Conservation (phyloP, 2,797 vertebrate species). For the Alca torda region DNA sequence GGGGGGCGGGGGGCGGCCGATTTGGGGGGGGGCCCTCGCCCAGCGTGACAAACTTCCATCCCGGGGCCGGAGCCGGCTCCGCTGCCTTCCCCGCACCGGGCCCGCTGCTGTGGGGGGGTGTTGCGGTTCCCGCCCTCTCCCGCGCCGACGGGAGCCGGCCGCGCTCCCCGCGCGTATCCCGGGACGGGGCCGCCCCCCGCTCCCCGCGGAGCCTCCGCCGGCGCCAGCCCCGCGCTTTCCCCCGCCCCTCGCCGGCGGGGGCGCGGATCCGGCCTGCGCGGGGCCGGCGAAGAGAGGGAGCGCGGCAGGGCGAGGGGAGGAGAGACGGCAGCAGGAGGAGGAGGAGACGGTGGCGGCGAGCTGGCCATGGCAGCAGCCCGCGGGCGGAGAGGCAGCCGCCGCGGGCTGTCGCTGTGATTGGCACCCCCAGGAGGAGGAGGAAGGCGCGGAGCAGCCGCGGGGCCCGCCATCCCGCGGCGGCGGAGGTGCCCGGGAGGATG, state of each 20-base stretch:
- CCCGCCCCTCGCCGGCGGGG: conserved; percentile 1
- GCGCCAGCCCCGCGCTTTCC: not conserved
- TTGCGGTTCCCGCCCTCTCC: not conserved
- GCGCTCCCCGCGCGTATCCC: not conserved
- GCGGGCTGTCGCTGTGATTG: conserved; percentile 64
- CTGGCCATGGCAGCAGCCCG: conserved; percentile 55
- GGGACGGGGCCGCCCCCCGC: not conserved
- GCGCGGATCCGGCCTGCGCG: conserved; percentile 14
- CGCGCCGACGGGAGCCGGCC: not conserved
- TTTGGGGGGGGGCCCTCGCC: not conserved
- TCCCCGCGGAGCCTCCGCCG: not conserved
- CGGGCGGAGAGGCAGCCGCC: conserved; percentile 48
- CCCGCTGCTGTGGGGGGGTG: not conserved
- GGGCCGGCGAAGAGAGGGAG: conserved; percentile 2
- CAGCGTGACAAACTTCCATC: not conserved
- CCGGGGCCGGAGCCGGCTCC: not conserved
- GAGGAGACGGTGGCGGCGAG: not conserved
- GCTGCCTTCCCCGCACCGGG: not conserved
- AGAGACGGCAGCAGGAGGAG: not conserved
- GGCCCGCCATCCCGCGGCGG: conserved; percentile 61
- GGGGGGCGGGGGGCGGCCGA: not conserved
- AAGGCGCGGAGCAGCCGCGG: conserved; percentile 34
- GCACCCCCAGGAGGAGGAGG: conserved; percentile 55
- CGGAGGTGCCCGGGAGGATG: conserved; percentile 65
- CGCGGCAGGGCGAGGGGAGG: conserved; percentile 24